Base-by-base conservation (phyloP, 2,888 invertebrate species). In the Altica lythri region DNA sequence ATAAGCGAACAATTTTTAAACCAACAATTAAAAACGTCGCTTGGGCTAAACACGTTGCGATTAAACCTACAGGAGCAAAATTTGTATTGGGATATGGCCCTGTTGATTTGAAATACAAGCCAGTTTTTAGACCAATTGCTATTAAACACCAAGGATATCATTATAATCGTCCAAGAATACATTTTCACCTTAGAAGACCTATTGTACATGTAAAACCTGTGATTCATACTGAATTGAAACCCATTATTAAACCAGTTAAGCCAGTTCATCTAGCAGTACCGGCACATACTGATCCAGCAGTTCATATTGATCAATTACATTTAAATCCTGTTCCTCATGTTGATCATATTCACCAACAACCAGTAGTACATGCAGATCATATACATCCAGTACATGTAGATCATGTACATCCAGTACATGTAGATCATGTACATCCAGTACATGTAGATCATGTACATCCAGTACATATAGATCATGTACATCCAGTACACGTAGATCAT, bases 1-100 rank as follows among this genome's bases (percentile, higher is more conserved):
- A 67, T 27, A 75, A 75, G 60, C 59, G 75, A 40, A 75, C 75
- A 2, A 65, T 75, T 25, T 70, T 73, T 43, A 57, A 62, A 5
- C 61, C 64, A 4, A 42, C 44, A 10, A 38, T 50, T n/a, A 53
- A 50, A 35, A 65, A 65, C 40, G 66, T 65, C 53, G 68, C 64
- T 5, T 69, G 68, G 64, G 70, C 72, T 2, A 74, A 69, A 66
- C 73, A 74, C 51, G 60, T 72, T 2, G 69, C 67, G 34, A 40
- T 72, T 10, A 68, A 69, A 57, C 68, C 71, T 4, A 48, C 62
- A 10, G 72, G 72, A 6, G 58, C 60, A 19, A 73, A 69, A 63
- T 66, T 69, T 48, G 51, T 73, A 1, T 40, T 73, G 8, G 72
- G 72, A 12, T 70, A 71, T 38, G 63, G 68, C 2, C 68, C 71